Evolutionary conservation across 2,113 vertebrate genomes (phyloP), one percentile per base, ranked within the genome.

Genomic region (Isurus oxyrinchus): DNA sequence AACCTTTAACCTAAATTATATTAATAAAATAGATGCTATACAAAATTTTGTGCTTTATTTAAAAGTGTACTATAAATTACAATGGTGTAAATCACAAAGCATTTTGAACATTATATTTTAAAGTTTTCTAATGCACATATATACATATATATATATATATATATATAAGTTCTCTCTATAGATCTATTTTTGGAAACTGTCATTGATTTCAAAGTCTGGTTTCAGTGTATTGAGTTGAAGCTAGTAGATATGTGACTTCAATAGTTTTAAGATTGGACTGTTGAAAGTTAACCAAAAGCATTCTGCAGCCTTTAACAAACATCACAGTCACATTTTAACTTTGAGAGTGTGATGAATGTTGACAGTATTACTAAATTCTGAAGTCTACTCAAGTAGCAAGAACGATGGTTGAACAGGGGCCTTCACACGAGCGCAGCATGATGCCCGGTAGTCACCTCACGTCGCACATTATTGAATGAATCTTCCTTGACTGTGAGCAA

Each of bases 401-500:
- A 97, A 97, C 97, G 97, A 96, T 81, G 96, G 96, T 87, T 95
- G 27, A 95, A 96, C 96, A 3, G 91, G 96, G 69, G 84, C 67
- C 96, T 96, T 96, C 49, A 10, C 96, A 94, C 53, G 55, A 96
- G 87, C 96, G 49, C 97, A 96, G 96, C 35, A 0, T 94, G 96
- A 67, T 97, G 91, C 94, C 96, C 72, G 96, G 96, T 97, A 90
- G 72, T 96, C 88, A 96, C 3, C 59, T 95, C 87, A 94, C 97
- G n/a, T 63, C 96, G 96, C 96, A 97, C 96, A 96, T 97, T 97
- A 97, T 96, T 97, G 96, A 97, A 97, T 97, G 97, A 98, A 98
- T 97, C 97, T 97, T 97, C 98, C 97, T 98, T 96, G 97, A 97
- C 97, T 97, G 96, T 96, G 97, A 98, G 97, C 97, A 98, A 97